A percentile compares a stretch with the other conserved stretches of the same genome.
phyloP scores from a whole-genome alignment of 2,888 invertebrate species.

The Aplocera efformata region DNA sequence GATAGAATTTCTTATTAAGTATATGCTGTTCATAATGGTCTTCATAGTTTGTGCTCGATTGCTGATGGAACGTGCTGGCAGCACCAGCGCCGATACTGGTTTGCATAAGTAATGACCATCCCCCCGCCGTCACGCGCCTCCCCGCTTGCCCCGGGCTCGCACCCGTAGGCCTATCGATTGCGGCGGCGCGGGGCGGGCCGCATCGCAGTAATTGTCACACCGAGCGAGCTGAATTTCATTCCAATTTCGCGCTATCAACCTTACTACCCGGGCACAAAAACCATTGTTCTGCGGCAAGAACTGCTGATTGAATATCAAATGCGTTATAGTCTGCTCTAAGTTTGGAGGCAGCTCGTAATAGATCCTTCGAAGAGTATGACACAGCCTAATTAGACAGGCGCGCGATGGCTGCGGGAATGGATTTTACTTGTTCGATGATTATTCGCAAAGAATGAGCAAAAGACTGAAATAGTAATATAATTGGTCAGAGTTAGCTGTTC shows the following conservation, averaged over 20 bases:
- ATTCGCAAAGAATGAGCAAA: constrained; percentile 48
- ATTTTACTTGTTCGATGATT: constrained; percentile 75
- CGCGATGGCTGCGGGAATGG: constrained; percentile 73
- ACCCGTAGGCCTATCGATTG: constrained; percentile 86
- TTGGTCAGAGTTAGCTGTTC: too few species aligned
- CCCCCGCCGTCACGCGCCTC: constrained; percentile 34
- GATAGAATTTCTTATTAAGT: too few species aligned
- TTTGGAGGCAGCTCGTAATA: constrained; percentile 77
- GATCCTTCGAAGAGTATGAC: constrained; percentile 80
- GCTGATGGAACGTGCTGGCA: constrained; percentile 28
- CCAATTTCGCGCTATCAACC: constrained; percentile 65
- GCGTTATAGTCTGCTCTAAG: constrained; percentile 75
- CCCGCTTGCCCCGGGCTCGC: constrained; percentile 74
- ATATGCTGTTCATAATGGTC: too few species aligned
- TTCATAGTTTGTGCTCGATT: constrained; percentile 2
- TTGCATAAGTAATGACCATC: constrained; percentile 75
- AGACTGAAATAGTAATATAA: constrained; percentile 44
- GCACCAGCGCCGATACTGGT: constrained; percentile 59
- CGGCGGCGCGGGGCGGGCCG: constrained; percentile 82
- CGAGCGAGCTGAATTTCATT: constrained; percentile 66
- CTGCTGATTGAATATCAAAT: constrained; percentile 69
- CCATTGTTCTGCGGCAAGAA: constrained; percentile 45
- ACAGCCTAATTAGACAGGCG: constrained; percentile 80
- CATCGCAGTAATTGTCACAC: constrained; percentile 79
- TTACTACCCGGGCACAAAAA: constrained; percentile 64